Percentiles rank a stretch among this genome's conserved stretches.
Evolutionary conservation across 2,888 invertebrate species (phyloP).

Genomic region (Oegoconia quadripuncta): DNA sequence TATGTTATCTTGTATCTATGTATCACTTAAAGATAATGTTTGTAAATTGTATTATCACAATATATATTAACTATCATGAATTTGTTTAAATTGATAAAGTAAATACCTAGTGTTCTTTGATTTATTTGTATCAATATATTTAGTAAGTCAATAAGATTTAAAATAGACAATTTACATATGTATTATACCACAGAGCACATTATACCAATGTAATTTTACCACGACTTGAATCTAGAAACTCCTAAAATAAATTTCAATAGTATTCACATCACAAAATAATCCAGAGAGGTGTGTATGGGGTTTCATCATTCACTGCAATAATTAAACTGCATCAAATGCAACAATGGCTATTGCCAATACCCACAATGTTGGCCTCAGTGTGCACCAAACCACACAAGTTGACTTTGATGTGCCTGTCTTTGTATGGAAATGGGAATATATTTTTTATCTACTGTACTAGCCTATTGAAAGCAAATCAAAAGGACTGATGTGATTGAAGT

Average conservation of each 20-base stretch:
- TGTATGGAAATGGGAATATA: neutral
- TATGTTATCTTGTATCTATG: too few relatives aligned
- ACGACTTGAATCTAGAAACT: too few relatives aligned
- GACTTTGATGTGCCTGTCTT: neutral
- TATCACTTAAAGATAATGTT: too few relatives aligned
- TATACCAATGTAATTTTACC: too few relatives aligned
- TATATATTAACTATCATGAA: too few relatives aligned
- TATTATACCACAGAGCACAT: too few relatives aligned
- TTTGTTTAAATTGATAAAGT: too few relatives aligned
- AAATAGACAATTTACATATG: too few relatives aligned
- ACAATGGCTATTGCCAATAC: slow-evolving; percentile 36
- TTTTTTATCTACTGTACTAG: slow-evolving; percentile 10
- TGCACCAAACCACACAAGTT: slow-evolving; percentile 8
- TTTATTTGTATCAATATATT: too few relatives aligned
- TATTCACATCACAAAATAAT: neutral
- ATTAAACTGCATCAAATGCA: slow-evolving; percentile 47
- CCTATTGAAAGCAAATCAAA: slow-evolving; percentile 36
- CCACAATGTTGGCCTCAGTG: slow-evolving; percentile 37
- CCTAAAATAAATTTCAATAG: neutral
- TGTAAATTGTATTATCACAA: too few relatives aligned
- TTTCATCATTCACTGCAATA: slow-evolving; percentile 29
- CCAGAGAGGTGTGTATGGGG: slow-evolving; percentile 7
- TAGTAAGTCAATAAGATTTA: too few relatives aligned
- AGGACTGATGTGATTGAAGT: slow-evolving; percentile 47
- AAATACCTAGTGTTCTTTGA: too few relatives aligned